Conservation (phyloP, 2,113 vertebrate species). For the Poeciliopsis retropinna region DNA sequence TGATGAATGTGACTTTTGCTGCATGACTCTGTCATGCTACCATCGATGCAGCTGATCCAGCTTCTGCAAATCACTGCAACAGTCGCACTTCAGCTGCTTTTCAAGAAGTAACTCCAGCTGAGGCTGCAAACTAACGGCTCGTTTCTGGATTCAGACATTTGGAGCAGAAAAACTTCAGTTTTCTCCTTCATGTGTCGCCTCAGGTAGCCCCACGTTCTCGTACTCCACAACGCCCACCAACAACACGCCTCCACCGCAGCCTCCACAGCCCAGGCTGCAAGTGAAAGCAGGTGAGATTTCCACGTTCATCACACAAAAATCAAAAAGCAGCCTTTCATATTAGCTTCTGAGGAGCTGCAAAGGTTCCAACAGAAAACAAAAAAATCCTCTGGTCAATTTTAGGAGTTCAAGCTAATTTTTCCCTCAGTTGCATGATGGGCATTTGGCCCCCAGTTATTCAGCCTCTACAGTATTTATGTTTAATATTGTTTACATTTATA, state of each 20-base stretch:
- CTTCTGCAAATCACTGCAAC: conserved; percentile 3
- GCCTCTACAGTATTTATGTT: too few relatives aligned
- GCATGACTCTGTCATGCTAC: conserved; percentile 7
- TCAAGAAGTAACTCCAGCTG: neutral
- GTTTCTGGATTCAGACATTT: neutral
- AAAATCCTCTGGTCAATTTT: neutral
- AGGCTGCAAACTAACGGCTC: neutral
- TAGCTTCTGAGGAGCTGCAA: too few relatives aligned
- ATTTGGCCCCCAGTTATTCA: neutral
- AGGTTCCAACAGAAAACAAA: neutral
- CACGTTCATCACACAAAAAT: neutral
- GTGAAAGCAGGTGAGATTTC: conserved; percentile 82
- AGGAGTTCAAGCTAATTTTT: neutral
- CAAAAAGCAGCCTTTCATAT: too few relatives aligned
- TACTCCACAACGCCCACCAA: conserved; percentile 78
- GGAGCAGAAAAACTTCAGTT: rapidly evolving
- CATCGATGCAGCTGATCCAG: conserved; percentile 1
- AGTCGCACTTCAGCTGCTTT: neutral
- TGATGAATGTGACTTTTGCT: neutral
- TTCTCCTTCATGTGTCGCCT: neutral
- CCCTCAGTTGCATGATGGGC: neutral
- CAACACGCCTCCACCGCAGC: conserved; percentile 70
- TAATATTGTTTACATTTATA: too few relatives aligned
- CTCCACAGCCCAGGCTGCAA: conserved; percentile 77
- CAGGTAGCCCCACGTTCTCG: conserved; percentile 85